Evolutionary conservation across 2,888 invertebrate genomes (phyloP), one percentile per base, ranked within the genome.

Genomic region (Drosophila infuscata): DNA sequence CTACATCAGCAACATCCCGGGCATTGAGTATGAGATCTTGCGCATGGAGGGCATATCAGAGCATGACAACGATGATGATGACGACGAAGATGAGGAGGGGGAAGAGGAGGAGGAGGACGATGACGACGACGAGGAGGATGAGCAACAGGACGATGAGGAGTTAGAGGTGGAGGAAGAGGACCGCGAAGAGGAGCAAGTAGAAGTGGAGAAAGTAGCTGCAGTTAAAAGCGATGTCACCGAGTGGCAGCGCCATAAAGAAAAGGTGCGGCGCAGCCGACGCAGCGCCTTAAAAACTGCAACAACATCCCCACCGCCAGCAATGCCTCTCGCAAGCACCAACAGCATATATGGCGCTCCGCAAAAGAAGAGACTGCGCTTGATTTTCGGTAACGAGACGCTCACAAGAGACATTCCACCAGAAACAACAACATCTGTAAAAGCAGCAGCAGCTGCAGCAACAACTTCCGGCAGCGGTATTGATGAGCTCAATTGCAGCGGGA

Each of bases 381-480:
- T 97, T 90, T 96, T 98, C 91, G 97, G 98, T 84, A 97, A 97
- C 93, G 98, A 98, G 93, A 96, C 97, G 91, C 96, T 96, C 92
- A 97, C 97, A 92, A 97, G 97, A 92, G 96, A 97, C 94, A 95
- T 98, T 94, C 97, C 97, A 93, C 95, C 96, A 94, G 59, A 85
- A 62, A 59, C 49, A 32, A 53, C 69, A 48, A 59, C 48, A 30
- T 52, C 67, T 12, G 54, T 48, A 9, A 38, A 52, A 11, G 25
- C 41, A 51, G 59, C 48, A 32, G 36, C 59, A 43, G 43, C 25
- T 29, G 38, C 38, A 56, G 38, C 43, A 57, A 20, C 30, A 30
- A 56, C 62, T 54, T 53, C 25, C 7, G 63, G 82, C 67, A 74
- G 69, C 71, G 69, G 81, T 59, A 69, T 81, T 54, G 83, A 85